These are phyloP conservation scores for Willisornis vidua DNA, from an alignment of 2,113 vertebrate species.

Conservation along the genomic window DNA sequence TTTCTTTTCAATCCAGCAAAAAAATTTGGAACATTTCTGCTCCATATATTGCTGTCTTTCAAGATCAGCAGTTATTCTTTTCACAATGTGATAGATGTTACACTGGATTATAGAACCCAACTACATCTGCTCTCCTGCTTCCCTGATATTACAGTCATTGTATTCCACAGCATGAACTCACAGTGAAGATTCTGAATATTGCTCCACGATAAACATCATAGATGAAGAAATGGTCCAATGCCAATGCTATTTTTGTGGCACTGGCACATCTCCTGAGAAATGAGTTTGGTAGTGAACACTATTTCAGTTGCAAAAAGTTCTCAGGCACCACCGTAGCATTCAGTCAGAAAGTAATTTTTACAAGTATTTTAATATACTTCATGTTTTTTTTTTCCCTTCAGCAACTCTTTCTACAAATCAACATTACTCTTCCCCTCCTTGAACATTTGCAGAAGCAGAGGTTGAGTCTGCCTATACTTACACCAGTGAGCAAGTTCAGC, in stretches of 20 bases:
- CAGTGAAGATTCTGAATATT: conserved; percentile 56
- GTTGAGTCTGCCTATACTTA: background rate
- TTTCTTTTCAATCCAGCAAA: conserved; percentile 41
- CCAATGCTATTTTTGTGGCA: conserved; percentile 38
- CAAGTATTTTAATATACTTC: background rate
- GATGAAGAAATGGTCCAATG: conserved; percentile 53
- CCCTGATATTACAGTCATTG: conserved; percentile 47
- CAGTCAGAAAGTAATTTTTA: background rate
- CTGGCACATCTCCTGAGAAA: conserved; percentile 47
- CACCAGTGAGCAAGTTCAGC: background rate
- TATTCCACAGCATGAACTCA: conserved; percentile 66
- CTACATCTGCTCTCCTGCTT: conserved; percentile 56
- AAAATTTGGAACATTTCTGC: conserved; percentile 7
- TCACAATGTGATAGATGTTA: conserved; percentile 49
- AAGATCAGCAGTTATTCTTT: conserved; percentile 48
- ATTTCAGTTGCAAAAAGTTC: background rate
- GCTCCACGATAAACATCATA: conserved; percentile 53
- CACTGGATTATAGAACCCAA: conserved; percentile 23
- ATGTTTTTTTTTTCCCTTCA: background rate
- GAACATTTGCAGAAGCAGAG: background rate
- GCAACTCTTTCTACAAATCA: background rate
- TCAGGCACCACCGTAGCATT: background rate
- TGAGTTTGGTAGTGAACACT: background rate
- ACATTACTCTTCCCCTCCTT: background rate
- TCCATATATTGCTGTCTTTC: conserved; percentile 44